Evolutionary conservation across 2,888 invertebrate species (phyloP), one percentile per base, ranked within the genome.

Genomic region (Erebia epiphron): DNA sequence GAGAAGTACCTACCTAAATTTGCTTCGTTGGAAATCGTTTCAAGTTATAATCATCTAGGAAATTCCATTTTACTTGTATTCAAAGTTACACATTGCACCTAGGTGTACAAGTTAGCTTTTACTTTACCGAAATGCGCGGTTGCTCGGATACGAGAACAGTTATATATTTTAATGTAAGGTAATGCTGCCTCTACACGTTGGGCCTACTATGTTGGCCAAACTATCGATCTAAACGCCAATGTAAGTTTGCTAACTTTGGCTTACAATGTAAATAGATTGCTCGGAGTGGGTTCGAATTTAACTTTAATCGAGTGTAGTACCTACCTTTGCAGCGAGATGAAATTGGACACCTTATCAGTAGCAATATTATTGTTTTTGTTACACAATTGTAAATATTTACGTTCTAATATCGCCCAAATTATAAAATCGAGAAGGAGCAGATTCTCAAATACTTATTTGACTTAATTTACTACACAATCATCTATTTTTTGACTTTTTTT

Each of bases 401-500:
- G 11, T 1, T 54, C 18, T 18, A 10, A 18, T 54, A 54, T 18
- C 1, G 54, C 16, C 2, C 18, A 16, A 16, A 54, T 18, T 10
- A 54, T 54, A 54, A 54, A 54, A 16, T 10, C 54, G 10, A 18
- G 18, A 54, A 9, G 9, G 18, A 54, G 54, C 2, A 54, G 10
- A 16, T 52, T 52, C 16, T 18, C 9, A 41, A n/a, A 58, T 9
- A 43, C 41, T 46, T 60, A 35, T 13, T 49, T 63, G 14, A 63
- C 21, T 52, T 54, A 62, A 7, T 26, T n/a, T 8, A 54, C 68
- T 70, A 75, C 71, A 72, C 71, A 73, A 68, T 46, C 46, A 54
- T 46, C 61, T 65, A 57, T 18, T 69, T 41, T 69, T 41, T 46
- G 41, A 67, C 3, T 73, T 77, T 73, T 70, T 73, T 73, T 78